These are phyloP conservation scores for Tachina lurida DNA, from an alignment of 2,888 invertebrate genomes.

Conservation along the genomic window DNA sequence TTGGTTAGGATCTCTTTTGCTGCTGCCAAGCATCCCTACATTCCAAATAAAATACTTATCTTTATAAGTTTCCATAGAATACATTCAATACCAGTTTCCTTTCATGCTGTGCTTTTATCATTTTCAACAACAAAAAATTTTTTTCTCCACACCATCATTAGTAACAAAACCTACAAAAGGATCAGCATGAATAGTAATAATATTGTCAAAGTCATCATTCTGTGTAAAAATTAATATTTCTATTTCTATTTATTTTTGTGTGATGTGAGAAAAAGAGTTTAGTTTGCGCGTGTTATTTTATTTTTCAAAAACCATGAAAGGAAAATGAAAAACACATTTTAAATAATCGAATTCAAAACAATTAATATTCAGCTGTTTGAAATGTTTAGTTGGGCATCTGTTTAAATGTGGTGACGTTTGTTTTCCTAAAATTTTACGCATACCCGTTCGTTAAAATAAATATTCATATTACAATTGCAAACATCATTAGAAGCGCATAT, in stretches of 20 bases:
- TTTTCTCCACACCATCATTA: too few species aligned
- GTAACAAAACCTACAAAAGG: constrained; percentile 27
- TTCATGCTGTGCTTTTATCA: constrained; percentile 34
- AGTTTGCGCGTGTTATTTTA: constrained; percentile 46
- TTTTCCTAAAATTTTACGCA: neutral
- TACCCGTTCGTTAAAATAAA: too few species aligned
- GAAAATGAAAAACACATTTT: too few species aligned
- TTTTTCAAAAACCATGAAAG: neutral
- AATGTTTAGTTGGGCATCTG: neutral
- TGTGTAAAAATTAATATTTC: too few species aligned
- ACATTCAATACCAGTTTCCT: neutral
- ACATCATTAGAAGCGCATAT: too few species aligned
- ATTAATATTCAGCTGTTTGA: too few species aligned
- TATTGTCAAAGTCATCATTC: constrained; percentile 40
- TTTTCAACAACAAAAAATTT: too few species aligned
- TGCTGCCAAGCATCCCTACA: too few species aligned
- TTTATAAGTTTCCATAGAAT: neutral
- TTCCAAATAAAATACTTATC: too few species aligned
- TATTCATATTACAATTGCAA: too few species aligned
- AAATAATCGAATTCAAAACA: too few species aligned
- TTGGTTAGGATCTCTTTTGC: too few species aligned
- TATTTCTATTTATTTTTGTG: neutral
- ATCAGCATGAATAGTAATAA: constrained; percentile 62
- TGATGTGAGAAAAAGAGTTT: constrained; percentile 47
- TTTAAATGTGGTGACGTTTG: constrained; percentile 12